Evolutionary conservation across 2,113 vertebrate genomes (phyloP).

Genomic region (Phycodurus eques): DNA sequence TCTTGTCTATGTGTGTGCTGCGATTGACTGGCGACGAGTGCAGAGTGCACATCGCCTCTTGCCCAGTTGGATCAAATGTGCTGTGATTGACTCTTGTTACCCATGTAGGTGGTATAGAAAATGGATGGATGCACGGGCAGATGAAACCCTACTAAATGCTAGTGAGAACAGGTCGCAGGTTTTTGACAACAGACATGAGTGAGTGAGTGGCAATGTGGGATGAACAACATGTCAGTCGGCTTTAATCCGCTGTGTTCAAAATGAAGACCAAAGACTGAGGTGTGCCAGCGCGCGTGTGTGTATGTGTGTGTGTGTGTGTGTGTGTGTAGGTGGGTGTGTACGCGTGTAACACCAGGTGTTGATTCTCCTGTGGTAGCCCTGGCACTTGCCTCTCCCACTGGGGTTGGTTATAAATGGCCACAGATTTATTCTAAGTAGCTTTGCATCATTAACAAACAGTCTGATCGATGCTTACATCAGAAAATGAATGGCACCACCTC

Average conservation of each 20-base stretch:
- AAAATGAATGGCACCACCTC: conserved; percentile 12
- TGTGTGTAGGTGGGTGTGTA: conserved; percentile 3
- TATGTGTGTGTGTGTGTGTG: conserved; percentile 11
- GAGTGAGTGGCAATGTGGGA: conserved; percentile 9
- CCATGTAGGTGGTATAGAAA: background rate
- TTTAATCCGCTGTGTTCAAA: conserved; percentile 25
- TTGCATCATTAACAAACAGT: conserved; percentile 44
- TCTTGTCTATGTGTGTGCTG: too few species aligned
- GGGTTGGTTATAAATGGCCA: conserved; percentile 59
- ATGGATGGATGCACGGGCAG: too few species aligned
- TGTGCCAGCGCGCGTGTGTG: conserved; percentile 17
- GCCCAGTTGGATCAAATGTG: too few species aligned
- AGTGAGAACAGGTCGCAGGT: background rate
- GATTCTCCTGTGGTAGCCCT: conserved; percentile 34
- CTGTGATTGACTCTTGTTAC: too few species aligned
- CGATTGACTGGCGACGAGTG: too few species aligned
- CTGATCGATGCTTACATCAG: conserved; percentile 29
- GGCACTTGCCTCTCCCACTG: conserved; percentile 48
- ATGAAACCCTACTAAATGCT: background rate
- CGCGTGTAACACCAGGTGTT: conserved; percentile 38
- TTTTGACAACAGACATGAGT: conserved; percentile 23
- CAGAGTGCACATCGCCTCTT: too few species aligned
- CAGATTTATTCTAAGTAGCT: conserved; percentile 55
- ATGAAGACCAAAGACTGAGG: conserved; percentile 33
- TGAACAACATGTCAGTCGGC: conserved; percentile 19